Conservation (phyloP, 2,797 vertebrate genomes). For the Hydrocynus forskahlii region DNA sequence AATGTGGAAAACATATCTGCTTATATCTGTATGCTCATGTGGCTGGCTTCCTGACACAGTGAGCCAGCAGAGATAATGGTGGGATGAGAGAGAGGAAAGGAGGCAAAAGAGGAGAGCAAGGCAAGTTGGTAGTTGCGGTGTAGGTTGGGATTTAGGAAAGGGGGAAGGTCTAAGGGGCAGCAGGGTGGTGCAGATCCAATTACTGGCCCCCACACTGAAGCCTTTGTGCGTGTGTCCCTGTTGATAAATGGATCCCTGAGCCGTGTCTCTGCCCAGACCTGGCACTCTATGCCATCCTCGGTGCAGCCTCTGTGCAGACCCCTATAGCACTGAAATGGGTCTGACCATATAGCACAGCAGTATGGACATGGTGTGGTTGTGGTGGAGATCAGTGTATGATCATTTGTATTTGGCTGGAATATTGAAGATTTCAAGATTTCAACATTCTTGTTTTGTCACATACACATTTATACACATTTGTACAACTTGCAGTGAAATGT, state of each 20-base stretch:
- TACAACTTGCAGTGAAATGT: too few species aligned
- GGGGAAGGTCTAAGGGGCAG: constrained; percentile 61
- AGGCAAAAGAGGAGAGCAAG: constrained; percentile 37
- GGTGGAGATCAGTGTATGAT: neutral
- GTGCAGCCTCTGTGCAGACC: constrained; percentile 22
- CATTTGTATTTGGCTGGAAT: neutral
- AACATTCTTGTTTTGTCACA: neutral
- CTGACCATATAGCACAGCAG: constrained; percentile 15
- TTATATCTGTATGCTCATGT: constrained; percentile 49
- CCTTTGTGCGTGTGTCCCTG: constrained; percentile 61
- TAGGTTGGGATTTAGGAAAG: constrained; percentile 40
- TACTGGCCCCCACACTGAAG: constrained; percentile 64
- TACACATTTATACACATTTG: neutral
- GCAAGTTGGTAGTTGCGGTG: constrained; percentile 1
- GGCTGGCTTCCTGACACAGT: constrained; percentile 46
- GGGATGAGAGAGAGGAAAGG: constrained; percentile 49
- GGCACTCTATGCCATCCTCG: constrained; percentile 45
- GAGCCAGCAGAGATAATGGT: constrained; percentile 51
- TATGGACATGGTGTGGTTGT: neutral
- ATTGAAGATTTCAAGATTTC: constrained; percentile 9
- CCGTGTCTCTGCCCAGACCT: constrained; percentile 50
- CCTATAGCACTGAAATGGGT: constrained; percentile 22
- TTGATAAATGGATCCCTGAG: constrained; percentile 61
- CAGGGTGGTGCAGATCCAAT: constrained; percentile 66
- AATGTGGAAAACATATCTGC: constrained; percentile 47